These are phyloP conservation scores for Agrochola macilenta DNA, from an alignment of 2,888 invertebrate genomes.

Conservation along the genomic window DNA sequence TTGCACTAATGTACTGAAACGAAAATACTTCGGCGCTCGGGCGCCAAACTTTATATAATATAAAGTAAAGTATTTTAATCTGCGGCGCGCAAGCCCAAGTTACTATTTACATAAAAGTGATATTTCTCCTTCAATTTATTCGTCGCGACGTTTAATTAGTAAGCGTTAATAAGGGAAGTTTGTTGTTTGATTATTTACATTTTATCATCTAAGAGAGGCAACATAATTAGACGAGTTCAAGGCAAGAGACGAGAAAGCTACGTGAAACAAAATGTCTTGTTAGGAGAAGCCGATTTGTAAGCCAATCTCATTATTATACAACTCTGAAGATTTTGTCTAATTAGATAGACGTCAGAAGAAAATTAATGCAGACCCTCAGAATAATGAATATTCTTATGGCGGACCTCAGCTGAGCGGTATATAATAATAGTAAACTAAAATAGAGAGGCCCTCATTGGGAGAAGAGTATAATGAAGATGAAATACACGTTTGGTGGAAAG, in stretches of 20 bases:
- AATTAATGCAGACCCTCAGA: conserved; percentile 28
- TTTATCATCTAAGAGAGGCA: conserved; percentile 36
- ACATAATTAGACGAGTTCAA: conserved; percentile 44
- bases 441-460: neutral
- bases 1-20: conserved; percentile 43
- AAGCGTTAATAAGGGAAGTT: conserved; percentile 37
- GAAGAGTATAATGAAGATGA: neutral
- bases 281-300: conserved; percentile 52
- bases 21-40: conserved; percentile 38
- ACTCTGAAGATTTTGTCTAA: conserved; percentile 38
- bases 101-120: conserved; percentile 57
- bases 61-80: conserved; percentile 59
- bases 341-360: conserved; percentile 40
- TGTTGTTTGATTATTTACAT: conserved; percentile 50
- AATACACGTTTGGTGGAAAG: neutral
- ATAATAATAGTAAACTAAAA: neutral
- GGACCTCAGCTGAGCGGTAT: neutral
- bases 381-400: conserved; percentile 29
- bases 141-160: conserved; percentile 51
- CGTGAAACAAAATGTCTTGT: conserved; percentile 43
- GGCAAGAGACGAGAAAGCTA: conserved; percentile 20
- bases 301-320: conserved; percentile 45
- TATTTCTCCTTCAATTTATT: conserved; percentile 50
- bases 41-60: conserved; percentile 50
- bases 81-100: conserved; percentile 46